Percentiles rank a stretch among this genome's conserved stretches.
phyloP scores from a whole-genome alignment of 1,140 invertebrate genomes.

The Micrasema minimum region DNA sequence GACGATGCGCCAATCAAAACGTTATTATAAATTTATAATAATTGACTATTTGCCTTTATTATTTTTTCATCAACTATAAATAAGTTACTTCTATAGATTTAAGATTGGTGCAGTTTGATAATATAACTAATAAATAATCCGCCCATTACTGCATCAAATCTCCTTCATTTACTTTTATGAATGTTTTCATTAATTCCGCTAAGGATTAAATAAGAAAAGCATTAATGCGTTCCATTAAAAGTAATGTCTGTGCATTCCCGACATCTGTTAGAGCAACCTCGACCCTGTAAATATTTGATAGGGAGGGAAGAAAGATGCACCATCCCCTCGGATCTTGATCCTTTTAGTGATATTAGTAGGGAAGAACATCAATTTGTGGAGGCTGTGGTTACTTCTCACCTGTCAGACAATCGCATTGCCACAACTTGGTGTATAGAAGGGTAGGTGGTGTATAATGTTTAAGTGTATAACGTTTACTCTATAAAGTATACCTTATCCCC shows the following conservation, averaged over 20 bases:
- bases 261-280: background rate
- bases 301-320: slow-evolving; percentile 4
- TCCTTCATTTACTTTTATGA: no score
- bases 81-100: no score
- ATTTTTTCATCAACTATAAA: no score
- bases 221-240: slow-evolving; percentile 4
- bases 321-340: slow-evolving; percentile 20
- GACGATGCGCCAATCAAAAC: no score
- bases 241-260: slow-evolving; percentile 19
- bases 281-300: slow-evolving; percentile 12
- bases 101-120: no score
- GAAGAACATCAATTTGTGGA: slow-evolving; percentile 43
- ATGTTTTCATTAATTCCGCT: no score
- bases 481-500: no score
- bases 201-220: slow-evolving; percentile 16
- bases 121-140: no score
- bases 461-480: no score
- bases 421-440: background rate
- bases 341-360: slow-evolving; percentile 33
- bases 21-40: no score
- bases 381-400: slow-evolving; percentile 44
- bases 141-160: no score
- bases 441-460: background rate
- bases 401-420: slow-evolving; percentile 39
- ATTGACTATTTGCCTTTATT: no score